A percentile compares a stretch with the other conserved stretches of the same genome.
phyloP scores from a whole-genome alignment of 2,888 invertebrate species.

The Clivina fossor region DNA sequence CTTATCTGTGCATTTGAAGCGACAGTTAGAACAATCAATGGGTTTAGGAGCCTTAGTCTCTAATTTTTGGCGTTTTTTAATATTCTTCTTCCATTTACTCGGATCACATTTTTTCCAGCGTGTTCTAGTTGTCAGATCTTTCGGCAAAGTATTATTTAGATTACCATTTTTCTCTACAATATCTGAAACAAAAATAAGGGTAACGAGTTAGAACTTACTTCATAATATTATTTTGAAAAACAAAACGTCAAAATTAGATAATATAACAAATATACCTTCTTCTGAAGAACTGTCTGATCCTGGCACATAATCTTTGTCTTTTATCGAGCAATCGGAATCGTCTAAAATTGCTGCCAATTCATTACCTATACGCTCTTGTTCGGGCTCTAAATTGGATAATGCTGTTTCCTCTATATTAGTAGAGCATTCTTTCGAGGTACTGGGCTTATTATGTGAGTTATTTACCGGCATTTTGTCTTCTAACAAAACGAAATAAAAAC shows the following conservation, averaged over 20 bases:
- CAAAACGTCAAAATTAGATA: background rate
- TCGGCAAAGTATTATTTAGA: constrained; percentile 10
- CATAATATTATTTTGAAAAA: background rate
- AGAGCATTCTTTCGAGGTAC: no score
- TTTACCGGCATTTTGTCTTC: no score
- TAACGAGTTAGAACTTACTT: background rate
- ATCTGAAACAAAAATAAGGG: background rate
- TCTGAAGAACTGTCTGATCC: constrained; percentile 6
- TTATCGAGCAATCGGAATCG: constrained; percentile 9
- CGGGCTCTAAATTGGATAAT: no score
- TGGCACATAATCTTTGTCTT: constrained; percentile 14
- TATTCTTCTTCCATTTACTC: constrained; percentile 24
- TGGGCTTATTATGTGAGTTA: no score
- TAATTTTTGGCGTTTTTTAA: constrained; percentile 20
- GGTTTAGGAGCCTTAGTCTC: constrained; percentile 18
- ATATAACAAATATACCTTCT: background rate
- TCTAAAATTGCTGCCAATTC: no score
- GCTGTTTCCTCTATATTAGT: no score
- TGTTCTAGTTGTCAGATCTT: constrained; percentile 10
- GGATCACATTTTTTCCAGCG: constrained; percentile 20
- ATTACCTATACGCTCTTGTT: no score
- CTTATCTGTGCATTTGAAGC: constrained; percentile 31
- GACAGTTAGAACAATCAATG: constrained; percentile 30
- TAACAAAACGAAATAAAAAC: no score
- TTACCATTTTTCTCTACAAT: constrained; percentile 8